Base-by-base conservation (phyloP, 2,888 invertebrate species). In the Bugula neritina region DNA sequence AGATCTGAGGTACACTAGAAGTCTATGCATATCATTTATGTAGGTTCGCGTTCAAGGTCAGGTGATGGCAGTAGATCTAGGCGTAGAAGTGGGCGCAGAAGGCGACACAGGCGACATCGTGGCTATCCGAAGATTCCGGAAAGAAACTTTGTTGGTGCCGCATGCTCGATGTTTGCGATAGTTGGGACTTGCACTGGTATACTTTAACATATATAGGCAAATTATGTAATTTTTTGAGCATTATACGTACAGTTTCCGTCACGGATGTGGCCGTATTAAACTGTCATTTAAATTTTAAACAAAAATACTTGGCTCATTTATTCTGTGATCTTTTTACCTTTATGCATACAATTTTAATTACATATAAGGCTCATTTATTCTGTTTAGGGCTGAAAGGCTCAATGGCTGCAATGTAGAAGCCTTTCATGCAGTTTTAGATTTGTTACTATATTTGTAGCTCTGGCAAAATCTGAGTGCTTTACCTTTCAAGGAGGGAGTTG, bases 71-170 rank as follows among this genome's bases (percentile, higher is more conserved):
- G 31, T 31, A 2, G 63, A 63, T 63, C 63, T 25, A 21, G 63
- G 31, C 27, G 63, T 29, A 63, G 63, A 34, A 13, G 27, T 34
- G 10, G 25, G 3, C 21, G 63, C 27, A 25, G 63, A 10, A 63
- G 63, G n/a, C 63, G 27, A 13, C 27, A 27, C 3, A 27, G 63
- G 3, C 63, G 27, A 25, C 63, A 27, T 31, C 27, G 63, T 10
- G 63, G 27, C 5, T 63, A 31, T 31, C 63, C 63, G 1, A 63
- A 63, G 31, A 31, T 63, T 63, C 63, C 63, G 2, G 63, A 63
- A 34, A 25, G 63, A 34, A 63, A 63, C 31, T 63, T 63, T 63
- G 63, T 63, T 2, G 63, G 63, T 1, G 63, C 63, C n/a, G 63
- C 31, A 13, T 63, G 27, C 31, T 63, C 63, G 10, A 63, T 63